A percentile compares a stretch with the other conserved stretches of the same genome.
Conservation (phyloP, 2,113 vertebrate genomes). For the Crotalus horridus region DNA sequence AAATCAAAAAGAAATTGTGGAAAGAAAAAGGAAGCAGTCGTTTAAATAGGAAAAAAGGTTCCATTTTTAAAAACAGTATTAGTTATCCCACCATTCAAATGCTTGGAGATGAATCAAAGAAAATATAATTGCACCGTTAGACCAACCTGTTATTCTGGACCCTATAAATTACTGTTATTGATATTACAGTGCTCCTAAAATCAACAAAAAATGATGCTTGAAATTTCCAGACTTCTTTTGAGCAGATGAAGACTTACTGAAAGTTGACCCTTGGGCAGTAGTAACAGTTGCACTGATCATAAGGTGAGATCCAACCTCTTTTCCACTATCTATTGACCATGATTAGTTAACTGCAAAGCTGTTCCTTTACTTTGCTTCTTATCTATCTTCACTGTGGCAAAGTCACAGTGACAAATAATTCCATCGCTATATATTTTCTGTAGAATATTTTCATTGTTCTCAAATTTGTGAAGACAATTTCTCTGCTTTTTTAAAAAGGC, state of each 20-base stretch:
- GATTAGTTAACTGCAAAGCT: background rate
- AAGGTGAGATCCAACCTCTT: background rate
- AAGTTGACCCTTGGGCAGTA: background rate
- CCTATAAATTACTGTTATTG: constrained; percentile 3
- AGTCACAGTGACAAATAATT: background rate
- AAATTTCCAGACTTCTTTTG: background rate
- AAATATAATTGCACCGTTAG: background rate
- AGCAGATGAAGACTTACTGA: background rate
- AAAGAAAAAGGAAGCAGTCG: background rate
- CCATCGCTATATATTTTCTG: background rate
- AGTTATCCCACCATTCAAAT: background rate
- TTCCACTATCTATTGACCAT: background rate
- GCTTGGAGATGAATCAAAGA: background rate
- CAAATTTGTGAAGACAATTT: background rate
- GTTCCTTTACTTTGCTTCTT: background rate
- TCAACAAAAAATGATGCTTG: background rate
- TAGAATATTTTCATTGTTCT: background rate
- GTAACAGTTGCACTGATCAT: background rate
- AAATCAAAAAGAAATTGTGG: constrained; percentile 18
- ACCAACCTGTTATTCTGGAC: background rate
- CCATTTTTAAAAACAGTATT: background rate
- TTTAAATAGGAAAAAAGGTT: background rate
- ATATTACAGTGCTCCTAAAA: background rate
- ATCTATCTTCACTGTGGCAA: background rate
- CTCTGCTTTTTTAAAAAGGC: background rate